Evolutionary conservation across 1,140 invertebrate genomes (phyloP).

Genomic region (Hyles vespertilio): DNA sequence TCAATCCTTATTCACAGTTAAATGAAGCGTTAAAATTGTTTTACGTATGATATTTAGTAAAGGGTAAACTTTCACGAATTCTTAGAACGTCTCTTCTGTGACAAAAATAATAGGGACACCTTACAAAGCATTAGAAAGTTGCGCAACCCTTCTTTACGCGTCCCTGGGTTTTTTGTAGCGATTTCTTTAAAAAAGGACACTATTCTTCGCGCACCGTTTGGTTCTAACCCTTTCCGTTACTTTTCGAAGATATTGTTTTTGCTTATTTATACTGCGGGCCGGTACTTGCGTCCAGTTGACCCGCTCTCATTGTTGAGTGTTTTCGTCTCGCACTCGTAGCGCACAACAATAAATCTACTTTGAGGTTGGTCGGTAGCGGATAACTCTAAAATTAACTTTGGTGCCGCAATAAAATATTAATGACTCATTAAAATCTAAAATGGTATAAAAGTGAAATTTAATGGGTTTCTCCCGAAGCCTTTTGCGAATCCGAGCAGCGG

Average conservation of each 20-base stretch:
- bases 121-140: slow-evolving; percentile 73
- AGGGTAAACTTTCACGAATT: slow-evolving; percentile 61
- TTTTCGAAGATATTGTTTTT: slow-evolving; percentile 43
- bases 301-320: background rate
- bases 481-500: slow-evolving; percentile 50
- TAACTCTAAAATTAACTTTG: slow-evolving; percentile 70
- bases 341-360: slow-evolving; percentile 42
- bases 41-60: slow-evolving; percentile 19
- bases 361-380: slow-evolving; percentile 61
- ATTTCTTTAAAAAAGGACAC: slow-evolving; percentile 48
- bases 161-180: slow-evolving; percentile 46
- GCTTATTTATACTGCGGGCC: slow-evolving; percentile 30
- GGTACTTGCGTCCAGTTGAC: background rate
- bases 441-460: slow-evolving; percentile 71
- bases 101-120: slow-evolving; percentile 43
- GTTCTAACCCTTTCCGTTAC: slow-evolving; percentile 63
- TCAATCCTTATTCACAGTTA: slow-evolving; percentile 12
- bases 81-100: slow-evolving; percentile 44
- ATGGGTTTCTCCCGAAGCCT: slow-evolving; percentile 45
- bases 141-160: slow-evolving; percentile 64
- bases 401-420: slow-evolving; percentile 67
- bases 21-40: slow-evolving; percentile 27
- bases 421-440: slow-evolving; percentile 71
- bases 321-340: background rate
- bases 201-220: slow-evolving; percentile 53